Evolutionary conservation across 2,797 vertebrate species (phyloP), one percentile per base, ranked within the genome.

Genomic region (Coracias cyanogaster): DNA sequence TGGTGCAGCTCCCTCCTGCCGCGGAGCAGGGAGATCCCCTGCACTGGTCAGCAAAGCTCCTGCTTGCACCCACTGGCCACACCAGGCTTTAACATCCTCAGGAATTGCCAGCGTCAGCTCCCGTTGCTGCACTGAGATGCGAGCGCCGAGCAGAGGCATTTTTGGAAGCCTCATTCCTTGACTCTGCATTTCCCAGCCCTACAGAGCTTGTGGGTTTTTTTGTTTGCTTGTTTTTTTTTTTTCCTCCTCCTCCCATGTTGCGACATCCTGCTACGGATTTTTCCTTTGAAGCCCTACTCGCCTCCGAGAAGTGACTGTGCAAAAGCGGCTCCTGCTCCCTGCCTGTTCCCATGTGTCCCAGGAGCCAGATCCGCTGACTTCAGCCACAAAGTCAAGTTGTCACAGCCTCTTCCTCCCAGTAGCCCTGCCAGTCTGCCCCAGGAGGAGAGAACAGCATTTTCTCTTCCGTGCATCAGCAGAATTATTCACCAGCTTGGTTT

Each of bases 341-440:
- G 90, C 78, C 77, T 69, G 61, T 94, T 94, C 95, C 91, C 94
- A 95, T 86, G 87, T 69, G 77, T 91, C 91, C 90, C 86, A 70
- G 77, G 70, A 93, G 87, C 57, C 89, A 73, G 74, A 96, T 86
- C 62, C 93, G 96, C 96, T 96, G 94, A 94, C 93, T 91, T 49
- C 89, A 94, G 94, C 96, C 93, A 92, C 93, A 96, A 95, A 95
- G 82, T 92, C 83, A n/a, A 84, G 86, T 86, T 95, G 93, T 93
- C 95, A 88, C 80, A 93, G 85, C 91, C 82, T 94, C 87, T 93
- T 95, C 90, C 87, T 96, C 84, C 70, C 93, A 86, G 95, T 84
- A 90, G 87, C 85, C 31, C 66, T 95, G 91, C 87, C 92, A 91
- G 82, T 5, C 74, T 83, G 80, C 94, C 95, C 88, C 93, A 89